A percentile compares a stretch with the other conserved stretches of the same genome.
Conservation (phyloP, 2,113 vertebrate genomes). For the Anolis carolinensis region DNA sequence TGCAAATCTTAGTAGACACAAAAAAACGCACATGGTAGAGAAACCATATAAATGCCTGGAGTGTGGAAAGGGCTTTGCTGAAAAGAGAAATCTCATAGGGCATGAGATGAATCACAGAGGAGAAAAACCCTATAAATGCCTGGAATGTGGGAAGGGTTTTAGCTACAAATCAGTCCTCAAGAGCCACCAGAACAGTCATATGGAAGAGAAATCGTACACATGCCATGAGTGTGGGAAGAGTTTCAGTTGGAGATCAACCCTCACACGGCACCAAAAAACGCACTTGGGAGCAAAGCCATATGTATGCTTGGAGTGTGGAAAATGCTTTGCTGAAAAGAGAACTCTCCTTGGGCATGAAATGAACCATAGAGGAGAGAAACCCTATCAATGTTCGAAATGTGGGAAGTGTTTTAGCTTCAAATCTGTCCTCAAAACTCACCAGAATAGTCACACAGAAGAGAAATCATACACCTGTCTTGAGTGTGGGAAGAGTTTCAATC, state of each 20-base stretch:
- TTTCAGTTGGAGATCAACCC: not conserved
- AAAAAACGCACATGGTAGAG: no score
- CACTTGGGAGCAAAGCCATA: not conserved
- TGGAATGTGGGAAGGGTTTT: not conserved
- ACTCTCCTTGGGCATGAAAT: not conserved
- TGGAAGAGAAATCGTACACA: not conserved
- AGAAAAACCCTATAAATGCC: not conserved
- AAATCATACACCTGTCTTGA: no score
- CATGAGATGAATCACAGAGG: no score
- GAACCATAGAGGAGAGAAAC: not conserved
- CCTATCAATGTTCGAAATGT: no score
- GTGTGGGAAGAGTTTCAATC: no score
- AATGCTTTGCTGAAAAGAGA: not conserved
- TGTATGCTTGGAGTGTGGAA: not conserved
- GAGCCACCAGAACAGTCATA: not conserved
- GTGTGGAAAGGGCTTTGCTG: no score
- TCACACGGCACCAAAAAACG: not conserved
- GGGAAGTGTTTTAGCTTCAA: not conserved
- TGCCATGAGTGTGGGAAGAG: not conserved
- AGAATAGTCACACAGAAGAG: no score
- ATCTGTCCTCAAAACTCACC: no score
- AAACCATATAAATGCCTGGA: no score
- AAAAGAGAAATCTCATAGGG: no score
- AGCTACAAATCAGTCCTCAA: not conserved
- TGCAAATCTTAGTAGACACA: no score